These are phyloP conservation scores for Metopolophium dirhodum DNA, from an alignment of 1,140 invertebrate species.

Conservation along the genomic window DNA sequence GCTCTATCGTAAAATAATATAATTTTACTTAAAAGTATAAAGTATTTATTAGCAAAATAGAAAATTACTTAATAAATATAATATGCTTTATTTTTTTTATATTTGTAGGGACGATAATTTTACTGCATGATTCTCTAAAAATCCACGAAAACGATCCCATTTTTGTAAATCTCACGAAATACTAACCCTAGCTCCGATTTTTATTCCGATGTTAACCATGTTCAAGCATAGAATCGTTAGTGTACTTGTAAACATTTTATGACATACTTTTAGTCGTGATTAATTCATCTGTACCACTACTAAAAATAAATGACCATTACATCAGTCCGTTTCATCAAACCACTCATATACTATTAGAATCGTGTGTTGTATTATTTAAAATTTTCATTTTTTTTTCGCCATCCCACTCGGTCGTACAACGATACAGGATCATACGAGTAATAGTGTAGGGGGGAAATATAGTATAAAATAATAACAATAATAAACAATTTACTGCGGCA, in stretches of 20 bases:
- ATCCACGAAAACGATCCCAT: too few species aligned
- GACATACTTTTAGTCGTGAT: not conserved
- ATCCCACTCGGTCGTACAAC: not conserved
- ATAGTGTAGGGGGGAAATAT: not conserved
- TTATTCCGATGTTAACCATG: not conserved
- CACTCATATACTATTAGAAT: not conserved
- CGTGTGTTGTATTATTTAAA: not conserved
- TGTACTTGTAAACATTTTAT: not conserved
- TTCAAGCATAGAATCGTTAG: too few species aligned
- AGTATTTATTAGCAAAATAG: not conserved
- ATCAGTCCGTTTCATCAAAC: not conserved
- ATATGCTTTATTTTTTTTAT: not conserved
- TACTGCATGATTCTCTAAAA: not conserved
- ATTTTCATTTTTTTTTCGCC: not conserved
- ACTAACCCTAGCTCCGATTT: not conserved
- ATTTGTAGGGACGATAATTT: not conserved
- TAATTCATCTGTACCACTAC: not conserved
- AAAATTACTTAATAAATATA: not conserved
- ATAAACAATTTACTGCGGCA: constrained; percentile 14
- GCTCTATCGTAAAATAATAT: too few species aligned
- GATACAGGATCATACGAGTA: not conserved
- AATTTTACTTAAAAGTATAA: too few species aligned
- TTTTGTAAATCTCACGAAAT: too few species aligned
- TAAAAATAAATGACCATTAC: not conserved
- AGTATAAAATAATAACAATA: constrained; percentile 8